phyloP scores from a whole-genome alignment of 2,888 invertebrate genomes.

The Meandrusa payeni region DNA sequence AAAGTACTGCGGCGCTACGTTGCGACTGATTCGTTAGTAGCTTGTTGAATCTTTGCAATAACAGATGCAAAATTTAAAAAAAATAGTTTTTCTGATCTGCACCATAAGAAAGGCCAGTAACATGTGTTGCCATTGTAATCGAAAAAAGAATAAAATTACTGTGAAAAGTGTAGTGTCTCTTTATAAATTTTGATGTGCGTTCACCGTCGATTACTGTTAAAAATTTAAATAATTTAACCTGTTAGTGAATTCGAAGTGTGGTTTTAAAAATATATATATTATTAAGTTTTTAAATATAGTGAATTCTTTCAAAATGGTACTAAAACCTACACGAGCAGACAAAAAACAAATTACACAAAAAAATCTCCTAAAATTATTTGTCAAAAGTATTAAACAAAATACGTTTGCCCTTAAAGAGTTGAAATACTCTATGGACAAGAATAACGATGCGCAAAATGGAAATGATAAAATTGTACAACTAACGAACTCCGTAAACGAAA shows the following conservation, averaged over 20 bases:
- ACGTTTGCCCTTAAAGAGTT: slow-evolving; percentile 60
- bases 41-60: slow-evolving; percentile 2
- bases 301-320: slow-evolving; percentile 39
- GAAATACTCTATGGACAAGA: slow-evolving; percentile 52
- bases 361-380: slow-evolving; percentile 50
- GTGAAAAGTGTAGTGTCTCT: too few species aligned
- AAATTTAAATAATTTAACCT: too few species aligned
- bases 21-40: slow-evolving; percentile 27
- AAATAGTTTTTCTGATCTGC: too few species aligned
- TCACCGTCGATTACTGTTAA: too few species aligned
- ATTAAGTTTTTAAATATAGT: too few species aligned
- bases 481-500: slow-evolving; percentile 63
- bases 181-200: too few species aligned
- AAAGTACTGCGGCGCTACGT: slow-evolving; percentile 28
- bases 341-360: slow-evolving; percentile 45
- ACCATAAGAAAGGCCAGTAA: too few species aligned
- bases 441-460: slow-evolving; percentile 41
- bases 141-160: too few species aligned
- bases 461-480: slow-evolving; percentile 55
- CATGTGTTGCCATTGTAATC: too few species aligned
- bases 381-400: slow-evolving; percentile 58
- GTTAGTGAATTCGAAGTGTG: too few species aligned
- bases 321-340: slow-evolving; percentile 34
- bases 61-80: slow-evolving; percentile 3
- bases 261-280: too few species aligned